Evolutionary conservation across 35 echinoderm and acorn worm genomes (phyloP).

Genomic region (Patiria miniata): DNA sequence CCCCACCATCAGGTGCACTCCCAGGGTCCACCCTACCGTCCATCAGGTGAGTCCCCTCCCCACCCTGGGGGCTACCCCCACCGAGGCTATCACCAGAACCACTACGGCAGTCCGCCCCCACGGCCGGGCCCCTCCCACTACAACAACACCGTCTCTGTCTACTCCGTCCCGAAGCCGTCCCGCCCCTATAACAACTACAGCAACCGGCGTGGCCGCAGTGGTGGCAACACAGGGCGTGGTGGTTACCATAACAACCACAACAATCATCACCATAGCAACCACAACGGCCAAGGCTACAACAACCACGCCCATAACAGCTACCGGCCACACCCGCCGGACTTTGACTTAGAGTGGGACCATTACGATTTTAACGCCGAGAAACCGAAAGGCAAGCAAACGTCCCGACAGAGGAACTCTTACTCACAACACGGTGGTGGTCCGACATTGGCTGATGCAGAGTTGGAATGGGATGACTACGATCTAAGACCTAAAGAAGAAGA

Average conservation of each 20-base stretch:
- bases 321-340: neutral
- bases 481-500: constrained; percentile 84
- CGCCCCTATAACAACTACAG: constrained; percentile 4
- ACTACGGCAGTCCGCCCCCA: constrained; percentile 36
- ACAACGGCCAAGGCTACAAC: constrained; percentile 35
- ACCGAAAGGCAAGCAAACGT: constrained; percentile 33
- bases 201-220: constrained; percentile 21
- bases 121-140: constrained; percentile 13
- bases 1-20: constrained; percentile 37
- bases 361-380: constrained; percentile 80
- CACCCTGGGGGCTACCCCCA: constrained; percentile 23
- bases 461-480: constrained; percentile 99
- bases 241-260: constrained; percentile 26
- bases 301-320: constrained; percentile 38
- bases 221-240: constrained; percentile 21
- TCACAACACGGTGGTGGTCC: constrained; percentile 57
- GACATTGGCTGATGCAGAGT: constrained; percentile 71
- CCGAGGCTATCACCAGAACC: constrained; percentile 10
- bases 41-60: constrained; percentile 32
- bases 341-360: constrained; percentile 98
- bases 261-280: constrained; percentile 28
- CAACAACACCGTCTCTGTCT: constrained; percentile 1
- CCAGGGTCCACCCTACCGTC: neutral
- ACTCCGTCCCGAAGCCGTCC: constrained; percentile 2
- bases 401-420: constrained; percentile 40